Base-by-base conservation (phyloP, 37 sponge, comb jelly and placozoan species). In the Petrosia ficiformis region DNA sequence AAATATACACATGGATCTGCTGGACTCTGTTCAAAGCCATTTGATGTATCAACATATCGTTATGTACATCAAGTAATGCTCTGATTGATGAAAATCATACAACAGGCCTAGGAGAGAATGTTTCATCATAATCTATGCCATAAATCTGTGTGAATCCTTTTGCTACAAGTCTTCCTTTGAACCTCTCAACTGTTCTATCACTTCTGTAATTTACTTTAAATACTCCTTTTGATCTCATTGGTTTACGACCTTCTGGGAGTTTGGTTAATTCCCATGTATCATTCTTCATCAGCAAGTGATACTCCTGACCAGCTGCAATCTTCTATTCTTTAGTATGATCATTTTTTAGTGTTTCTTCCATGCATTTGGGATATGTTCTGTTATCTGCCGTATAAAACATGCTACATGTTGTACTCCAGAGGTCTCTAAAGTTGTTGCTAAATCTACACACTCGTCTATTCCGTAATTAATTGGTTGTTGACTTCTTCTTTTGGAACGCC, bases 1-100 rank as follows among this genome's bases (percentile, higher is more conserved):
- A 77, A 29, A 39, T 65, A 84, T 1, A 77, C 29, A 42, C 78
- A 84, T 0, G 85, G 85, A 71, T 84, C 85, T 33, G 78, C 85
- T 33, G 40, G 10, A 24, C 60, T 68, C 34, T 82, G 83, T 1
- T 30, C 44, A 29, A 64, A 64, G 24, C 33, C 32, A 22, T 25
- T 64, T 28, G 29, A 29, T 70, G 72, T 16, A 70, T 6, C 8
- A 28, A 42, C 72, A 70, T 10, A 11, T 70, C 41, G 26, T 70
- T 70, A 10, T 70, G 72, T 25, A 70, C 72, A 11, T 39, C 72
- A n/a, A 70, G 44, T 11, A 70, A 24, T 24, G 41, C 33, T 42
- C 72, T n/a, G 44, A 70, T 70, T 31, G 72, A 70, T 11, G 10
- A n/a, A 21, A 28, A 70, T 8, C 44, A 14, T 25, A 21, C 43